These are phyloP conservation scores for Danaus plexippus DNA, from an alignment of 1,140 invertebrate genomes.

Conservation along the genomic window DNA sequence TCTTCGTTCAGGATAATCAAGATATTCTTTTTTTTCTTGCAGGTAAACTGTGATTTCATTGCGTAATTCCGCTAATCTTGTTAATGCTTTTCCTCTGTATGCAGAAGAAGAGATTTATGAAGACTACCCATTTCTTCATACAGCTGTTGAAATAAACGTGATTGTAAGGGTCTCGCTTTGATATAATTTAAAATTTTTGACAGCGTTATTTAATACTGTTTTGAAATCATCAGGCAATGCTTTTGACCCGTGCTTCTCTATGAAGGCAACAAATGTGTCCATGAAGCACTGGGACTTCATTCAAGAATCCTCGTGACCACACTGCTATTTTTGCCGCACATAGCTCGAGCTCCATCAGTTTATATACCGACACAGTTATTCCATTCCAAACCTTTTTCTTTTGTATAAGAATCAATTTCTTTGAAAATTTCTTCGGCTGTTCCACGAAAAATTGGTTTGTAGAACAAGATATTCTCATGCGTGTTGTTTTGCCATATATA, in stretches of 20 bases:
- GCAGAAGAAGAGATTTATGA: slow-evolving; percentile 5
- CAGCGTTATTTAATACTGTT: slow-evolving; percentile 3
- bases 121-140: slow-evolving; percentile 7
- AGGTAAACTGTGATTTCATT: slow-evolving; percentile 4
- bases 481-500: no score
- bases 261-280: slow-evolving; percentile 4
- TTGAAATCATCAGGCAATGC: slow-evolving; percentile 4
- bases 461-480: no score
- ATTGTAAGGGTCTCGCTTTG: slow-evolving; percentile 4
- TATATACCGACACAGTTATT: slow-evolving; percentile 5
- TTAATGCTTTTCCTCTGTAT: slow-evolving; percentile 6
- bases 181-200: slow-evolving; percentile 9
- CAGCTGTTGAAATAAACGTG: slow-evolving; percentile 4
- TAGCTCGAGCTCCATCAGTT: slow-evolving; percentile 3
- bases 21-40: no score
- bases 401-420: slow-evolving; percentile 4
- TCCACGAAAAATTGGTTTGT: no score
- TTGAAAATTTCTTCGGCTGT: slow-evolving; percentile 2
- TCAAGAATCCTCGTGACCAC: no score
- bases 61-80: slow-evolving; percentile 7
- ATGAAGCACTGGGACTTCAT: slow-evolving; percentile 5
- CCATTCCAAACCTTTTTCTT: slow-evolving; percentile 8
- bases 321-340: no score
- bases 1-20: no score
- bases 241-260: slow-evolving; percentile 8